Percentiles rank a stretch among this genome's conserved stretches.
These are phyloP conservation scores for Clusia tigrina DNA, from an alignment of 2,888 invertebrate species.

Conservation along the genomic window DNA sequence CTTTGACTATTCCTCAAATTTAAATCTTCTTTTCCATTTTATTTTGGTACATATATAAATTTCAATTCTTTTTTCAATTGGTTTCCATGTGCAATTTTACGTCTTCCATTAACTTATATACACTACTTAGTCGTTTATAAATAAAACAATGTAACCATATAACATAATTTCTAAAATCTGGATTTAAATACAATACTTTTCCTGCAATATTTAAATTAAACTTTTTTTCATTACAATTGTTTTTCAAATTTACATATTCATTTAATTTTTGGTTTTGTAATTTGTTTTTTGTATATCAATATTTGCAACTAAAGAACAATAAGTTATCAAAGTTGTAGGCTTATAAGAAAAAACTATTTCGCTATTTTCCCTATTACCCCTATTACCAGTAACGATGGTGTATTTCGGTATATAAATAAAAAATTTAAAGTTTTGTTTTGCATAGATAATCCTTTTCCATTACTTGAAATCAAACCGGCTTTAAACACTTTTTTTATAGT, in stretches of 20 bases:
- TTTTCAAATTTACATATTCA: background rate
- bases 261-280: background rate
- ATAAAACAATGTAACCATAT: background rate
- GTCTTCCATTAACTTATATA: background rate
- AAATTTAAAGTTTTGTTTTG: background rate
- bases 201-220: background rate
- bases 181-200: background rate
- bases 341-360: background rate
- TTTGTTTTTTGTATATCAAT: background rate
- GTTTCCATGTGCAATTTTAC: background rate
- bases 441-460: background rate
- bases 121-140: background rate
- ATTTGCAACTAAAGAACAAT: background rate
- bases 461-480: background rate
- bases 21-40: background rate
- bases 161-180: background rate
- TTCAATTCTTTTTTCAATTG: background rate
- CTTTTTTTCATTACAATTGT: background rate
- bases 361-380: too few species aligned
- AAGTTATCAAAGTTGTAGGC: background rate
- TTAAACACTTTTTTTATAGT: constrained; percentile 22
- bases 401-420: background rate
- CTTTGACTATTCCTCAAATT: background rate
- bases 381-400: too few species aligned
- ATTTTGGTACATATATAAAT: background rate